A percentile compares a stretch with the other conserved stretches of the same genome.
phyloP scores from a whole-genome alignment of 2,888 invertebrate genomes.

The Apamea anceps region DNA sequence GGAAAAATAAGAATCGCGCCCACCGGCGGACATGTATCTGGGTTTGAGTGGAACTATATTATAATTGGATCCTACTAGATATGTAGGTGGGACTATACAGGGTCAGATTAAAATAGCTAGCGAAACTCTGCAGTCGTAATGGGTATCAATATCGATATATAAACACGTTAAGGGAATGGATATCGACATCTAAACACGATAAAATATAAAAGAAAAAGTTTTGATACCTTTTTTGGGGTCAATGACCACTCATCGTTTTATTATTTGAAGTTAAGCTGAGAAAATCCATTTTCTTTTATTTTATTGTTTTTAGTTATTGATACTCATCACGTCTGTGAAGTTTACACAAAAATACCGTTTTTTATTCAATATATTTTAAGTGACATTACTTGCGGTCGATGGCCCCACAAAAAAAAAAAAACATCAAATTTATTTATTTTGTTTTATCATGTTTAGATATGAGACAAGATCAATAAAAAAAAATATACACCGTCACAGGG shows the following conservation, averaged over 20 bases:
- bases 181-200: not conserved
- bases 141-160: not conserved
- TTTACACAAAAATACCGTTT: not conserved
- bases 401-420: too few relatives aligned
- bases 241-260: not conserved
- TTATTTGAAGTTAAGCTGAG: not conserved
- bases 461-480: not conserved
- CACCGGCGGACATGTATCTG: slow-evolving; percentile 35
- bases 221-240: not conserved
- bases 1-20: slow-evolving; percentile 41
- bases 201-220: too few relatives aligned
- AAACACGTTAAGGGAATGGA: not conserved
- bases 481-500: not conserved
- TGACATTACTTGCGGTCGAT: too few relatives aligned
- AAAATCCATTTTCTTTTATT: not conserved
- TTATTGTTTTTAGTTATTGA: not conserved
- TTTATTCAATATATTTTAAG: not conserved
- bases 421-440: too few relatives aligned
- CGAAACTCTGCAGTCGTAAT: not conserved
- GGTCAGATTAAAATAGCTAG: not conserved
- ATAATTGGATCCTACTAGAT: slow-evolving; percentile 5
- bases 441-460: not conserved
- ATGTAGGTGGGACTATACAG: not conserved
- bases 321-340: not conserved
- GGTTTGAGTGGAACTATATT: slow-evolving; percentile 49